Percentiles rank a stretch among this genome's conserved stretches.
Evolutionary conservation across 2,797 vertebrate genomes (phyloP).

Genomic region (Siniperca obscura): DNA sequence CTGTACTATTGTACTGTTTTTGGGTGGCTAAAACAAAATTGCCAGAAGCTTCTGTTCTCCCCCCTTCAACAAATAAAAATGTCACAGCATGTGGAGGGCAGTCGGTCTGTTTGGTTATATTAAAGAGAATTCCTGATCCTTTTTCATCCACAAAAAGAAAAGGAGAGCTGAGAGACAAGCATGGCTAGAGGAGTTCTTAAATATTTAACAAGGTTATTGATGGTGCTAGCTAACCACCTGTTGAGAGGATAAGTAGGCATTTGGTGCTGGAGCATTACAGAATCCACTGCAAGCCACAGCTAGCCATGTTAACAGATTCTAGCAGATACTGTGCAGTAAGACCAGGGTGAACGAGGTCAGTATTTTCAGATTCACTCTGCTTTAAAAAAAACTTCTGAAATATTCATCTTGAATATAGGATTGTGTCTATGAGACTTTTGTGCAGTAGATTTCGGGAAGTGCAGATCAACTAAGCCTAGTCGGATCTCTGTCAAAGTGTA

Average conservation of each 20-base stretch:
- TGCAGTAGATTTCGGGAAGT: not conserved
- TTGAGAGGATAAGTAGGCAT: slow-evolving; percentile 54
- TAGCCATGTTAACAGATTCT: not conserved
- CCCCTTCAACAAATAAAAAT: not conserved
- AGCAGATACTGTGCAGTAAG: slow-evolving; percentile 17
- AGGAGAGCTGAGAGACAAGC: slow-evolving; percentile 14
- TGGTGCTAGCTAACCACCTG: slow-evolving; percentile 46
- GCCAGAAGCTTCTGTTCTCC: not conserved
- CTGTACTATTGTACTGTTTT: not conserved
- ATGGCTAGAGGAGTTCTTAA: slow-evolving; percentile 45
- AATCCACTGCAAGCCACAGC: slow-evolving; percentile 37
- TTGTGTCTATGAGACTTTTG: not conserved
- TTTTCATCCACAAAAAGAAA: slow-evolving; percentile 28
- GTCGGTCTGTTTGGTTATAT: not conserved
- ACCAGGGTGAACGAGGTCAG: not conserved
- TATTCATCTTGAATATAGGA: not conserved
- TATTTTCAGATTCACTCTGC: not conserved
- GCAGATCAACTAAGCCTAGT: not conserved
- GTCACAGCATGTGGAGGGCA: not conserved
- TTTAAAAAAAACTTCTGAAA: not conserved
- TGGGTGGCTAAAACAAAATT: not conserved
- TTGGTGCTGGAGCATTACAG: slow-evolving; percentile 36
- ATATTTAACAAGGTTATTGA: slow-evolving; percentile 73
- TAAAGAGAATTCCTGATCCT: slow-evolving; percentile 27
- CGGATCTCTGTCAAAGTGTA: not conserved